phyloP scores from a whole-genome alignment of 2,888 invertebrate species.

The Metalampra italica region DNA sequence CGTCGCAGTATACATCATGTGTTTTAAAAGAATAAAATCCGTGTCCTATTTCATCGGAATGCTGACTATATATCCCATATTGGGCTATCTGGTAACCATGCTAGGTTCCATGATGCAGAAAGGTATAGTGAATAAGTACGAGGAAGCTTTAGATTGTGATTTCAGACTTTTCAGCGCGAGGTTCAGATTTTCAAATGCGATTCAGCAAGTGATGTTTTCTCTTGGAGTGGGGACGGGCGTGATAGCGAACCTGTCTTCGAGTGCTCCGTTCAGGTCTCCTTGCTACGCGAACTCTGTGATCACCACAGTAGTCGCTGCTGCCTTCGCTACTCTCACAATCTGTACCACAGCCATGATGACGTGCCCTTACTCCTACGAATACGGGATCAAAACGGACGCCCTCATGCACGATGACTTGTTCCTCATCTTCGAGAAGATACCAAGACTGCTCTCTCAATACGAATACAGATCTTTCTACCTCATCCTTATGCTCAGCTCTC shows the following conservation, averaged over 20 bases:
- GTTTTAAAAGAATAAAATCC: slow-evolving; percentile 41
- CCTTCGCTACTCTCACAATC: slow-evolving; percentile 32
- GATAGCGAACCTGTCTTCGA: slow-evolving; percentile 41
- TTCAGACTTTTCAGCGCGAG: slow-evolving; percentile 34
- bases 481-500: slow-evolving; percentile 36
- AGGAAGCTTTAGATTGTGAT: slow-evolving; percentile 43
- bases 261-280: slow-evolving; percentile 48
- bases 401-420: slow-evolving; percentile 31
- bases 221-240: slow-evolving; percentile 52
- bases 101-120: slow-evolving; percentile 61
- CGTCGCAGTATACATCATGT: slow-evolving; percentile 35
- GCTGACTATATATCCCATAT: slow-evolving; percentile 35
- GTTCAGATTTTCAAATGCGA: slow-evolving; percentile 26
- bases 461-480: slow-evolving; percentile 38
- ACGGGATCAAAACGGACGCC: slow-evolving; percentile 24
- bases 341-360: slow-evolving; percentile 45
- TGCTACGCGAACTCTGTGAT: slow-evolving; percentile 53
- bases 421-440: slow-evolving; percentile 49
- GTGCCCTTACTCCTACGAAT: slow-evolving; percentile 51
- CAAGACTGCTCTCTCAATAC: slow-evolving; percentile 45
- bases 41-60: slow-evolving; percentile 33
- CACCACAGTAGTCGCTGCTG: slow-evolving; percentile 30
- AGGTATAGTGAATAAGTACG: slow-evolving; percentile 47
- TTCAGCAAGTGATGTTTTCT: slow-evolving; percentile 37
- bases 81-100: slow-evolving; percentile 37